Evolutionary conservation across 2,113 vertebrate species (phyloP), one percentile per base, ranked within the genome.

Genomic region (Mohoua ochrocephala): DNA sequence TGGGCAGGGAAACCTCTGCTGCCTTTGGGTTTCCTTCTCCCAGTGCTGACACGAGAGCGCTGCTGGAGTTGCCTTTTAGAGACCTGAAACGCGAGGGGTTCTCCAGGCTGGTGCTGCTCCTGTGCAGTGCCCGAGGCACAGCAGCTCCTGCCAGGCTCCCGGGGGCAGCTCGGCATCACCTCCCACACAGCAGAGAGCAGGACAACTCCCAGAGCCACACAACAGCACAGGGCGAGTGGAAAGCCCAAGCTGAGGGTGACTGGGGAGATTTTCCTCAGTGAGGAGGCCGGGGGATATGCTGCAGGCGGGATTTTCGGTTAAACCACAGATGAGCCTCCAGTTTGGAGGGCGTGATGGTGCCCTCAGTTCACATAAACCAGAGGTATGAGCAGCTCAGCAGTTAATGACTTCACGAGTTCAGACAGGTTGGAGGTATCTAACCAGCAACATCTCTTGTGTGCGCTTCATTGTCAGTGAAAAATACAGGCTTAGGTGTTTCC

Each of bases 1-100:
- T 6, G 2, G 75, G 76, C 92, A 81, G 70, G 89, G 91, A 88
- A 95, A 87, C 83, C 89, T 96, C 82, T 74, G 64, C 85, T 96
- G 18, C 12, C 5, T 87, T 60, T 30, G 56, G 50, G 27, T 64
- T 84, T 60, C 64, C 59, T 56, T 52, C 56, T 83, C 30, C 35
- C 57, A 28, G 31, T 0, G 50, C 39, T 33, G 47, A 45, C 26
- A 39, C n/a, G 5, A 31, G 10, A 59, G 60, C 81, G 16, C 10
- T 31, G 56, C 52, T 69, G 80, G 71, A 52, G 23, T 37, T 52
- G 83, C 52, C 64, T 78, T 74, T 28, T 0, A n/a, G 11, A 37
- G 71, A 17, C 21, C 59, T 6, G 60, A 12, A 47, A 10, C 16
- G 6, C 2, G 4, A 33, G 59, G 22, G 41, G 2, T 77, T 94